Evolutionary conservation across 2,797 vertebrate genomes (phyloP).

Genomic region (Poeciliopsis gracilis): DNA sequence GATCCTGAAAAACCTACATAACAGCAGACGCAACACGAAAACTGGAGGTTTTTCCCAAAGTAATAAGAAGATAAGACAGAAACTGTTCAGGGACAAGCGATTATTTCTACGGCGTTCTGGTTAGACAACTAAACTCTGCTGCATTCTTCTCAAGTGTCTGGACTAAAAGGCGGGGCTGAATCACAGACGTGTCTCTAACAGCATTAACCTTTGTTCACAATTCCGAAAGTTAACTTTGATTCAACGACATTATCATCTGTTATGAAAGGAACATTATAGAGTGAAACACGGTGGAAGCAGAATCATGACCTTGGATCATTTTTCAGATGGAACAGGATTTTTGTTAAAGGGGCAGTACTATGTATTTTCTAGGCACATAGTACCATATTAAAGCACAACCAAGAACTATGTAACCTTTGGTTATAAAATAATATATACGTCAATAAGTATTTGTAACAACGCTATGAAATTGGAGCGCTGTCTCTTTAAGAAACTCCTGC

Average conservation of each 20-base stretch:
- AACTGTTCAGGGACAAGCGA: neutral
- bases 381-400: too few species aligned
- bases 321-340: neutral
- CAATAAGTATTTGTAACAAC: too few species aligned
- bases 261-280: neutral
- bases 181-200: neutral
- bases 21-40: neutral
- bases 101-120: neutral
- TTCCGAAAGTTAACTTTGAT: neutral
- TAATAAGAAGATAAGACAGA: neutral
- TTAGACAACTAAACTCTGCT: neutral
- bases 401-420: too few species aligned
- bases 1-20: neutral
- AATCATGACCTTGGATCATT: neutral
- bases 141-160: neutral
- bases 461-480: too few species aligned
- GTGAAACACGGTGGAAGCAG: neutral
- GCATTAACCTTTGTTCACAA: neutral
- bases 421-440: too few species aligned
- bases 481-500: too few species aligned
- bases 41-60: neutral
- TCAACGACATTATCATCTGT: neutral
- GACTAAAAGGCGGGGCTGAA: neutral
- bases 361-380: too few species aligned
- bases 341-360: neutral